These are phyloP conservation scores for Drosophila bocqueti DNA, from an alignment of 1,140 invertebrate genomes.

Conservation along the genomic window DNA sequence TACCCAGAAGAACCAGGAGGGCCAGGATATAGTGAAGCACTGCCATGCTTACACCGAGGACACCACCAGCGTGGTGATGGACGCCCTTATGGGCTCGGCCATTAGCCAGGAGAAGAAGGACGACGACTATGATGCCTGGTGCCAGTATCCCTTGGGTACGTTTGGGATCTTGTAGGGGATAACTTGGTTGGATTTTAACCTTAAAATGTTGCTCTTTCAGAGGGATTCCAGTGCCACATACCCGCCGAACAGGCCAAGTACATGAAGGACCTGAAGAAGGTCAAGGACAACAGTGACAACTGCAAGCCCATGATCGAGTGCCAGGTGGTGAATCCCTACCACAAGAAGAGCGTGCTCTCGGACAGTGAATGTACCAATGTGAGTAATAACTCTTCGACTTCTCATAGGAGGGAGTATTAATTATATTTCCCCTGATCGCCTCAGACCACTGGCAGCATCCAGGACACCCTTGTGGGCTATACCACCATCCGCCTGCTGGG, in stretches of 20 bases:
- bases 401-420: neutral
- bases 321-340: slow-evolving; percentile 89
- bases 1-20: slow-evolving; percentile 70
- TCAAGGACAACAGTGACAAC: slow-evolving; percentile 76
- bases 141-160: slow-evolving; percentile 86
- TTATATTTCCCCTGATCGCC: neutral
- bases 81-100: slow-evolving; percentile 85
- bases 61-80: slow-evolving; percentile 84
- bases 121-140: slow-evolving; percentile 85
- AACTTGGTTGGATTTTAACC: neutral
- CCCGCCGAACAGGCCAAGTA: slow-evolving; percentile 80
- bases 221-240: slow-evolving; percentile 87
- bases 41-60: slow-evolving; percentile 87
- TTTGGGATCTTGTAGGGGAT: slow-evolving; percentile 12
- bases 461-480: slow-evolving; percentile 90
- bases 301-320: slow-evolving; percentile 88
- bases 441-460: slow-evolving; percentile 87
- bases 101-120: slow-evolving; percentile 59
- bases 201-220: slow-evolving; percentile 61
- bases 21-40: slow-evolving; percentile 67
- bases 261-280: slow-evolving; percentile 75
- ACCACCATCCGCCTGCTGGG: slow-evolving; percentile 89
- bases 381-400: neutral
- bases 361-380: slow-evolving; percentile 88
- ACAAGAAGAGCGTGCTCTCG: slow-evolving; percentile 87